Evolutionary conservation across 2,113 vertebrate genomes (phyloP).

Genomic region (Clarias macrocephalus): DNA sequence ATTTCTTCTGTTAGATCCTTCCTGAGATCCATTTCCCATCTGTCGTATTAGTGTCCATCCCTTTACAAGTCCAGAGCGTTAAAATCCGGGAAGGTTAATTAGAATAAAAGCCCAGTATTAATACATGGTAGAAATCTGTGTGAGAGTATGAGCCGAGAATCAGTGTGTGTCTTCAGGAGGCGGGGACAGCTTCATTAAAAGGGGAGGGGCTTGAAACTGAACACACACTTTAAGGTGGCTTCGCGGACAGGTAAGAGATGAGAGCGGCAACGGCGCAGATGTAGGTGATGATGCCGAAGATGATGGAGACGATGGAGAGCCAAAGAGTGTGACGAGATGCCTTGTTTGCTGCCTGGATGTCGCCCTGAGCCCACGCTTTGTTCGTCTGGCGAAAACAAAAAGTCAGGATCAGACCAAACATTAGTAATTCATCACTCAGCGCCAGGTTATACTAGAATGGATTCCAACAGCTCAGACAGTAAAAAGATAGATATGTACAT

Average conservation of each 20-base stretch:
- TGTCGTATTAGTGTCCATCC: not conserved
- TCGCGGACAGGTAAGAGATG: constrained; percentile 83
- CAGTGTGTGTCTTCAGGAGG: constrained; percentile 16
- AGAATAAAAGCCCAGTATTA: constrained; percentile 35
- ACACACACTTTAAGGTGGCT: constrained; percentile 68
- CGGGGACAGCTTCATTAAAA: not conserved
- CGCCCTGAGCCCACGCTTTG: constrained; percentile 84
- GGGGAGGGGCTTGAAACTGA: not conserved
- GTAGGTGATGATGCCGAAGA: constrained; percentile 84
- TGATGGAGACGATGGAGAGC: constrained; percentile 82
- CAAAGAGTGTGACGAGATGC: constrained; percentile 83
- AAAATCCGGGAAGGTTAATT: constrained; percentile 20
- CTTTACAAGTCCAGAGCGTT: constrained; percentile 17
- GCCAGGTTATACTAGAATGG: not conserved
- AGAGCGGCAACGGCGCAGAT: constrained; percentile 80
- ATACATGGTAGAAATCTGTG: constrained; percentile 46
- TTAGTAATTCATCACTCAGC: constrained; percentile 1
- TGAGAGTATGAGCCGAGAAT: not conserved
- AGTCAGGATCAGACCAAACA: not conserved
- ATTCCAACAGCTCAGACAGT: not conserved
- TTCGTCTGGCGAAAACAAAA: constrained; percentile 75
- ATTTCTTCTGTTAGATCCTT: constrained; percentile 2
- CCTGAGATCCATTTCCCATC: constrained; percentile 15
- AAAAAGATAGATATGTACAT: too few species aligned
- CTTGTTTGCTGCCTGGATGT: constrained; percentile 77